Evolutionary conservation across 92 coral and sea anemone genomes (phyloP).

Genomic region (Actinernus sp.): DNA sequence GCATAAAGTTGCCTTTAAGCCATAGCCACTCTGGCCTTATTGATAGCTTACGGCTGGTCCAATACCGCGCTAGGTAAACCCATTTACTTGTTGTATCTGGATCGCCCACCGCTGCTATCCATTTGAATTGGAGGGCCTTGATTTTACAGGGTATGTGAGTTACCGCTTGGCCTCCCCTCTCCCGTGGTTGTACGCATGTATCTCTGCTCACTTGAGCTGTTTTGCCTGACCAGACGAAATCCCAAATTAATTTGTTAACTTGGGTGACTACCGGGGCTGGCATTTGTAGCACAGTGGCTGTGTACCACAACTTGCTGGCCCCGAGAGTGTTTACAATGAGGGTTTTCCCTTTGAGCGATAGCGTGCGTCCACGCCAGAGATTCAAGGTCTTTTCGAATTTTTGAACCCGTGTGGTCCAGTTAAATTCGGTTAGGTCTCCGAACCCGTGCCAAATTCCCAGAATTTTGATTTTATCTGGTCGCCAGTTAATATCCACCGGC

Average conservation of each 20-base stretch:
- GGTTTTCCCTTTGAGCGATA: slow-evolving; percentile 25
- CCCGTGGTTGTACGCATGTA: background rate
- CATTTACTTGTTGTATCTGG: background rate
- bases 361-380: slow-evolving; percentile 8
- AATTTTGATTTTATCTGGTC: slow-evolving; percentile 24
- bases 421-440: slow-evolving; percentile 8
- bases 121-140: slow-evolving; percentile 7
- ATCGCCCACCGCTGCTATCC: slow-evolving; percentile 14
- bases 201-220: background rate
- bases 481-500: slow-evolving; percentile 48
- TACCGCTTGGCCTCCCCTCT: too few relatives aligned
- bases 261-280: slow-evolving; percentile 17
- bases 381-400: slow-evolving; percentile 26
- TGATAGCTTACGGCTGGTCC: too few relatives aligned
- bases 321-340: slow-evolving; percentile 24
- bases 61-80: too few relatives aligned
- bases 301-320: slow-evolving; percentile 24
- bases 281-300: slow-evolving; percentile 18
- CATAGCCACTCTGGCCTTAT: too few relatives aligned
- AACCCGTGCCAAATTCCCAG: slow-evolving; percentile 26
- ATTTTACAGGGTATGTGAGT: too few relatives aligned
- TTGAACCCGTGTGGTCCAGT: slow-evolving; percentile 13
- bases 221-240: slow-evolving; percentile 29
- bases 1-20: too few relatives aligned
- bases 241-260: slow-evolving; percentile 3